Evolutionary conservation across 2,797 vertebrate genomes (phyloP), one percentile per base, ranked within the genome.

Genomic region (Girardinus metallicus): DNA sequence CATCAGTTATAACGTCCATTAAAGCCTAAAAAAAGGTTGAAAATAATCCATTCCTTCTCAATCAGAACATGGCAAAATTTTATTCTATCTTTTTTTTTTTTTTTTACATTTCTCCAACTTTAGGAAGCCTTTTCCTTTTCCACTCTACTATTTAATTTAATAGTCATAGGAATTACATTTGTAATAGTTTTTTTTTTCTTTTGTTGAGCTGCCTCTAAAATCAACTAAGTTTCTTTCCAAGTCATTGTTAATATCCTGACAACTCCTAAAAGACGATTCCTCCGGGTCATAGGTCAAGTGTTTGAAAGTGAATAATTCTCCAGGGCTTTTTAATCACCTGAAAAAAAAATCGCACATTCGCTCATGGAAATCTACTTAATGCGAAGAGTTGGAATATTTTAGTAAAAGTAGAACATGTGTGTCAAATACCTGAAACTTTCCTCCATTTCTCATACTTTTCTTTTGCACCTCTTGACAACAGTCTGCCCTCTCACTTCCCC

Each of bases 221-320:
- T 13, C 11, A 15, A 62, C 16, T n/a, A 12, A 26, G 7, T 53
- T 77, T 47, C 74, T 21, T 26, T 79, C 76, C 60, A 1, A 21
- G 78, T 77, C 13, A 1, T 53, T 13, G 12, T 62, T 72, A 83
- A 86, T 83, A 57, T 70, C n/a, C 77, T 47, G 53, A 72, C 39
- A 16, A 5, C n/a, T 34, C 62, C 44, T 18, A 15, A 11, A 9
- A 57, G 29, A 60, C 77, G n/a, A 46, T 70, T 76, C 8, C 3
- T 47, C 26, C 26, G 43, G 53, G 64, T 55, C 8, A 0, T 1
- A 47, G 79, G 79, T 86, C 76, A 5, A 66, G 70, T 83, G 80
- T 80, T 85, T 2, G 1, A 49, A 41, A 76, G 79, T 1, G 2
- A 73, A 76, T 90, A 89, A 92, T 90, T 90, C 85, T 75, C 51